Conservation (phyloP, 2,797 vertebrate species). For the Poeciliopsis gracilis region DNA sequence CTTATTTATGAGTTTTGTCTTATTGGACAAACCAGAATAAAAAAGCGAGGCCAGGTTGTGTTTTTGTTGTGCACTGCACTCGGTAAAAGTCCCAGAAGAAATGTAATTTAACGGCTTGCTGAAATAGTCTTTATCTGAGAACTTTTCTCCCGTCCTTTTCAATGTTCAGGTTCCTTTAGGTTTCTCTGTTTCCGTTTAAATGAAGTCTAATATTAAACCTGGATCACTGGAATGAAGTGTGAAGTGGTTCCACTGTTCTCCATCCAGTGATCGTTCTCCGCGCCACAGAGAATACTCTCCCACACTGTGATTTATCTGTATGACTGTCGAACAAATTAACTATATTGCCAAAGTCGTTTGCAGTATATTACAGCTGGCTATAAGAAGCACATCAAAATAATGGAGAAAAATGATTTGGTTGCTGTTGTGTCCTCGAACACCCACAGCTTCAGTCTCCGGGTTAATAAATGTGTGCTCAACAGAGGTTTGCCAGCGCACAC, state of each 20-base stretch:
- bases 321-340: constrained; percentile 44
- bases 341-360: constrained; percentile 36
- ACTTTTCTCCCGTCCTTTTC: not conserved
- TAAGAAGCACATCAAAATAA: constrained; percentile 54
- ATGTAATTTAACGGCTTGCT: not conserved
- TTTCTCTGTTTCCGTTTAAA: not conserved
- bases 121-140: not conserved
- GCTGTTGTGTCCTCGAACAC: constrained; percentile 29
- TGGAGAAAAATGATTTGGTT: constrained; percentile 47
- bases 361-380: constrained; percentile 47
- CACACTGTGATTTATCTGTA: constrained; percentile 36
- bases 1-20: too few species aligned
- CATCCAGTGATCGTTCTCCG: not conserved
- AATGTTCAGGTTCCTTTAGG: not conserved
- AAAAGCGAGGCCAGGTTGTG: too few species aligned
- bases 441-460: constrained; percentile 50
- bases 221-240: not conserved
- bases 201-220: not conserved
- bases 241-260: not conserved
- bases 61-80: too few species aligned
- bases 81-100: too few species aligned
- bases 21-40: too few species aligned
- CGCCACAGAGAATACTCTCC: not conserved
- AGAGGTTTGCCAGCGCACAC: constrained; percentile 19
- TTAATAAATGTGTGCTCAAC: constrained; percentile 50